Evolutionary conservation across 2,797 vertebrate species (phyloP).

Genomic region (Delichon dasypus): DNA sequence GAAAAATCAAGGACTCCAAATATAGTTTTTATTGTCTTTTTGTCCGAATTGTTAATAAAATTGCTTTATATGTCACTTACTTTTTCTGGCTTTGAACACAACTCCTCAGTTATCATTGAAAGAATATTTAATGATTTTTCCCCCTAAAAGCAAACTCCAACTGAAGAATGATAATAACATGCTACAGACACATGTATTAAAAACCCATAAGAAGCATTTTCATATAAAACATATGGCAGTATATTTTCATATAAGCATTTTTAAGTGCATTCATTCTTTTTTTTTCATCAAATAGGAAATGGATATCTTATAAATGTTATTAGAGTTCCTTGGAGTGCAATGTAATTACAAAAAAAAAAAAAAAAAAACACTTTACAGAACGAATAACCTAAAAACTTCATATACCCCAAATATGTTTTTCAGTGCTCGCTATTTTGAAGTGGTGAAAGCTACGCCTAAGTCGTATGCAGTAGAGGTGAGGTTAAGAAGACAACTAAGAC

Average conservation of each 20-base stretch:
- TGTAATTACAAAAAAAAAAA: fast-evolving
- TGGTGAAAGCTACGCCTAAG: neutral
- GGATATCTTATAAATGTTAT: neutral
- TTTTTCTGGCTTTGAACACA: slow-evolving; percentile 34
- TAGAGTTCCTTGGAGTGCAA: neutral
- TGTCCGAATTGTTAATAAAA: neutral
- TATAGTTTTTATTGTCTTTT: neutral
- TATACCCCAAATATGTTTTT: neutral
- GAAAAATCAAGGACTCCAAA: neutral
- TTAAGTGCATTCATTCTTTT: neutral
- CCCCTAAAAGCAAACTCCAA: slow-evolving; percentile 16
- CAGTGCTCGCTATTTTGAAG: neutral
- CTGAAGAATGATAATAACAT: slow-evolving; percentile 2
- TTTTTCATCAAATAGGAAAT: neutral
- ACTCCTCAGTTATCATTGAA: slow-evolving; percentile 37
- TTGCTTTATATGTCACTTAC: slow-evolving; percentile 22
- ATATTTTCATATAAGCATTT: neutral
- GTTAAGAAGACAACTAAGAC: neutral
- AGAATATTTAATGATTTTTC: slow-evolving; percentile 54
- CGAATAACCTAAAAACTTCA: neutral
- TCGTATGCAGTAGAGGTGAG: neutral
- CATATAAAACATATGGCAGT: no score
- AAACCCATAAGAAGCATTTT: neutral
- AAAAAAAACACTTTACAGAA: fast-evolving
- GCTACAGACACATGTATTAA: neutral